Percentiles rank a stretch among this genome's conserved stretches.
These are phyloP conservation scores for Lota lota DNA, from an alignment of 2,113 vertebrate species.

Conservation along the genomic window DNA sequence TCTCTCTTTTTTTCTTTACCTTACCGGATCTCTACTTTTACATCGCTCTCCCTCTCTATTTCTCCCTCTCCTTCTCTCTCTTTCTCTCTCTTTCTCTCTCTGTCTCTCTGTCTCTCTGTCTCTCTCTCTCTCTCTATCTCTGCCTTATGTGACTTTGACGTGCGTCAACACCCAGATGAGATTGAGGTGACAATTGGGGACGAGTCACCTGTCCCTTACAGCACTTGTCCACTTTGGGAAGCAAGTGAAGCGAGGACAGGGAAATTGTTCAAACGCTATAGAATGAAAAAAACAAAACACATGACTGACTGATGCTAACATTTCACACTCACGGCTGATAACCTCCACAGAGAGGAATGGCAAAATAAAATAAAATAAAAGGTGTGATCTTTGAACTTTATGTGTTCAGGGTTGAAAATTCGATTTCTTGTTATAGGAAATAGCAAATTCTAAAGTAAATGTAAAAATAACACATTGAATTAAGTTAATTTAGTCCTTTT, in stretches of 20 bases:
- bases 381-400: no score
- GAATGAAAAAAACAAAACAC: background rate
- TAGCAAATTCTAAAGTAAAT: no score
- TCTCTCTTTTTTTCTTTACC: no score
- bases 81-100: background rate
- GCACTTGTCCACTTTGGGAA: slow-evolving; percentile 18
- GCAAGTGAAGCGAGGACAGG: background rate
- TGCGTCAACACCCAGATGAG: slow-evolving; percentile 16
- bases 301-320: slow-evolving; percentile 5
- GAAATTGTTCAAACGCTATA: slow-evolving; percentile 1
- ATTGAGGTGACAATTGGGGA: slow-evolving; percentile 16
- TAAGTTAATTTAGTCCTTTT: no score
- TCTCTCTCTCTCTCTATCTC: background rate
- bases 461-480: no score
- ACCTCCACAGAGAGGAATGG: background rate
- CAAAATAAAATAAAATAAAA: background rate
- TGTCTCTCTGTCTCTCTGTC: background rate
- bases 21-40: background rate
- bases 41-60: background rate
- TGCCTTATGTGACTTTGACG: slow-evolving; percentile 5
- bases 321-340: background rate
- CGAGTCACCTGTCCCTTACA: slow-evolving; percentile 17
- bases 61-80: background rate
- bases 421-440: no score
- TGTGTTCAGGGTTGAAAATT: no score